A percentile compares a stretch with the other conserved stretches of the same genome.
Conservation (phyloP, 37 sponge, comb jelly and placozoan genomes). For the Eunapius fragilis region DNA sequence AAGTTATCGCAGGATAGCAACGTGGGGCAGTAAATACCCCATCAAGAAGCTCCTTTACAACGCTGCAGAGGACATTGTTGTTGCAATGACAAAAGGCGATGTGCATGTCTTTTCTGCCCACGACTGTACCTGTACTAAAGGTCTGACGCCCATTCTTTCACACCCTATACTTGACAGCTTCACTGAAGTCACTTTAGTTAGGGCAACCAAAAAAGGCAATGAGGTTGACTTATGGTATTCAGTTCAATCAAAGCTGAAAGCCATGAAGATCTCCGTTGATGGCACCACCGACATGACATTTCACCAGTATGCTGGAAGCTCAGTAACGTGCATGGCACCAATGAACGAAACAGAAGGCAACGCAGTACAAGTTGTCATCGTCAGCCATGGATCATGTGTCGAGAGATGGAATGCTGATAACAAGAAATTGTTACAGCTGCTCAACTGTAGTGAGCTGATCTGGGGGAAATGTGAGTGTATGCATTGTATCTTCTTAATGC, state of each 20-base stretch:
- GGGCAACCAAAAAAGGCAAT: too few species aligned
- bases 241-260: too few species aligned
- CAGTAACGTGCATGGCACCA: neutral
- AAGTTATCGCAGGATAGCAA: neutral
- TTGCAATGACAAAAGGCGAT: neutral
- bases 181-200: too few species aligned
- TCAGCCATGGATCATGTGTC: constrained; percentile 4
- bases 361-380: neutral
- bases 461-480: constrained; percentile 1
- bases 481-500: neutral
- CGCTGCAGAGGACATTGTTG: neutral
- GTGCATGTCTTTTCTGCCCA: neutral
- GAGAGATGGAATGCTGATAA: constrained; percentile 13
- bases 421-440: neutral
- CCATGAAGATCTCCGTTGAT: too few species aligned
- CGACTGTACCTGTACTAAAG: too few species aligned
- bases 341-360: neutral
- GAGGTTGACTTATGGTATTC: too few species aligned
- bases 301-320: too few species aligned
- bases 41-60: neutral
- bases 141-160: too few species aligned
- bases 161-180: too few species aligned
- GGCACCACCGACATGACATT: too few species aligned
- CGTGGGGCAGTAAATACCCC: neutral
- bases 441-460: constrained; percentile 14